Conservation (phyloP, 2,113 vertebrate genomes). For the Anarhynchus alexandrinus region DNA sequence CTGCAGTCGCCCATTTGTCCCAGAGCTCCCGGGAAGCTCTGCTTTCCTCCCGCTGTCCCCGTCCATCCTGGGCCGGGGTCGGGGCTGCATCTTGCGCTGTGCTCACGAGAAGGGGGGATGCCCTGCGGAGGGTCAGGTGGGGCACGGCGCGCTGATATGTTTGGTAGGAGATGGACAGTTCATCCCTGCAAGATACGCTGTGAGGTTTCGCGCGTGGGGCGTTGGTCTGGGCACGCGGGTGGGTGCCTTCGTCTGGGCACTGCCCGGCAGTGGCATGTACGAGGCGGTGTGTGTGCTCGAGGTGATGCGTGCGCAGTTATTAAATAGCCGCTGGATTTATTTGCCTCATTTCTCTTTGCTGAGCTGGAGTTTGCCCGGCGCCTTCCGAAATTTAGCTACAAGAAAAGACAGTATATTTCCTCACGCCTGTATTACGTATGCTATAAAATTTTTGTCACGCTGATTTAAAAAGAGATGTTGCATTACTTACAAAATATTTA, state of each 20-base stretch:
- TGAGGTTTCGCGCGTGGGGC: rapidly evolving
- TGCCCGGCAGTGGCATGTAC: rapidly evolving
- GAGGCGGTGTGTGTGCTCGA: rapidly evolving
- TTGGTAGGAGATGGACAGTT: rapidly evolving
- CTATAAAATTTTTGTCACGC: neutral
- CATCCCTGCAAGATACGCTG: rapidly evolving
- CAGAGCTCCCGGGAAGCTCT: neutral
- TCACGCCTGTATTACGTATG: neutral
- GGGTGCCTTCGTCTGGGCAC: neutral
- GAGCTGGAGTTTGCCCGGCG: neutral
- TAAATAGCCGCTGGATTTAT: neutral
- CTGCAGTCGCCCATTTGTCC: no score
- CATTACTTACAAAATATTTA: neutral
- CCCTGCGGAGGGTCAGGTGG: neutral
- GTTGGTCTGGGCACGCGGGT: rapidly evolving
- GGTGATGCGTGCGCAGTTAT: rapidly evolving
- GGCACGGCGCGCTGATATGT: rapidly evolving
- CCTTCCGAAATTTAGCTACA: neutral
- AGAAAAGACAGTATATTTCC: neutral
- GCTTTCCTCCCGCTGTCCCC: neutral
- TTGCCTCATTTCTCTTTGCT: neutral
- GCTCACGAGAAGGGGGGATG: rapidly evolving
- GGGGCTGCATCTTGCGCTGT: rapidly evolving
- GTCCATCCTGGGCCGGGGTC: rapidly evolving
- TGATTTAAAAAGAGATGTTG: slow-evolving; percentile 8